Conservation (phyloP, 2,888 invertebrate genomes). For the Parascotia fuliginaria region DNA sequence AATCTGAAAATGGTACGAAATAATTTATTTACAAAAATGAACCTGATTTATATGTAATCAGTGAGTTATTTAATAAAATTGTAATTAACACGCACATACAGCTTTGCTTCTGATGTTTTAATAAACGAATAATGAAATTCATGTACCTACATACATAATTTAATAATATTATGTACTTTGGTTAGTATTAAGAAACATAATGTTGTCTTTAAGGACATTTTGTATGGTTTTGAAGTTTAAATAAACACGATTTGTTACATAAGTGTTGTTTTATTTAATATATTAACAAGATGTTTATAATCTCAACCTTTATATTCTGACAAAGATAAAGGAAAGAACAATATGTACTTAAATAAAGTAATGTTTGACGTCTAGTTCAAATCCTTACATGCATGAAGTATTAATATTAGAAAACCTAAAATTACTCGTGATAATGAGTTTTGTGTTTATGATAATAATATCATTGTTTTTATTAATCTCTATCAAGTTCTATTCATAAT, state of each 20-base stretch:
- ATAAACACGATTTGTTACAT: slow-evolving; percentile 48
- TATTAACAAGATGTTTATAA: too few relatives aligned
- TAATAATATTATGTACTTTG: slow-evolving; percentile 21
- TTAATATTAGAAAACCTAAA: too few relatives aligned
- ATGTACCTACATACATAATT: slow-evolving; percentile 30
- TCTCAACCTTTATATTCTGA: too few relatives aligned
- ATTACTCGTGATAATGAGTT: too few relatives aligned
- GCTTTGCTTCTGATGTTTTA: slow-evolving; percentile 42
- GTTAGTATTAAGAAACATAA: slow-evolving; percentile 31
- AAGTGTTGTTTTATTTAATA: slow-evolving; percentile 28
- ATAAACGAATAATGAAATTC: slow-evolving; percentile 11
- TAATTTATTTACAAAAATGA: neutral
- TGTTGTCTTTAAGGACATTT: slow-evolving; percentile 33
- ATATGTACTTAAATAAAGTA: too few relatives aligned
- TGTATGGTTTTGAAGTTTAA: slow-evolving; percentile 50
- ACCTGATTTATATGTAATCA: slow-evolving; percentile 12
- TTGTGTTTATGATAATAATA: too few relatives aligned
- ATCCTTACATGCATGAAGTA: too few relatives aligned
- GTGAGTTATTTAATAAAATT: slow-evolving; percentile 18
- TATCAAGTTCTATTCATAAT: too few relatives aligned
- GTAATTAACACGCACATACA: slow-evolving; percentile 40
- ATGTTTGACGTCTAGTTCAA: too few relatives aligned
- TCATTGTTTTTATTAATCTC: too few relatives aligned
- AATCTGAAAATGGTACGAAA: neutral
- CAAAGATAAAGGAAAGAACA: too few relatives aligned